Percentiles rank a stretch among this genome's conserved stretches.
phyloP scores from a whole-genome alignment of 2,888 invertebrate genomes.

The Linnaemya tessellans region DNA sequence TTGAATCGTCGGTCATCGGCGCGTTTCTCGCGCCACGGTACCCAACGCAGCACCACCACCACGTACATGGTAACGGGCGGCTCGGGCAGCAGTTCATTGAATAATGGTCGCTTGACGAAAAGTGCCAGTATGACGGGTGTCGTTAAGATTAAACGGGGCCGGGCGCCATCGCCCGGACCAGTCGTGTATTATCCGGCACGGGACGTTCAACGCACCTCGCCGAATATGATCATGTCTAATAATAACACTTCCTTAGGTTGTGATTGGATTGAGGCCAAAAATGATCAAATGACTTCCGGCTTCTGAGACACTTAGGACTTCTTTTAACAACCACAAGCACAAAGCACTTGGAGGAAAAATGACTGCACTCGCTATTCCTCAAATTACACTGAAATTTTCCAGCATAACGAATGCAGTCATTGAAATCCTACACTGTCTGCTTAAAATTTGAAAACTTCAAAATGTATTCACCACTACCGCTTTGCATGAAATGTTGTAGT shows the following conservation, averaged over 20 bases:
- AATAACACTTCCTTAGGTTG: constrained; percentile 81
- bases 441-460: background rate
- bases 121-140: constrained; percentile 78
- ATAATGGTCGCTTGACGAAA: constrained; percentile 80
- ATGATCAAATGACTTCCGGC: constrained; percentile 82
- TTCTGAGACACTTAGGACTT: constrained; percentile 78
- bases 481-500: background rate
- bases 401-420: no score
- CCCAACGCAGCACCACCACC: constrained; percentile 82
- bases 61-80: constrained; percentile 78
- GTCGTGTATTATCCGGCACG: constrained; percentile 84
- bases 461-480: background rate
- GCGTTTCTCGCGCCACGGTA: constrained; percentile 85
- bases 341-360: no score
- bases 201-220: constrained; percentile 81
- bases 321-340: no score
- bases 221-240: constrained; percentile 76
- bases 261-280: constrained; percentile 81
- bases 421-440: no score
- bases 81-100: constrained; percentile 76
- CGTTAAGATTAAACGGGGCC: constrained; percentile 81
- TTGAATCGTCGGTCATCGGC: constrained; percentile 86
- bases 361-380: no score
- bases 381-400: no score
- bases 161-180: constrained; percentile 84